Evolutionary conservation across 2,888 invertebrate species (phyloP), one percentile per base, ranked within the genome.

Genomic region (Agapostemon virescens): DNA sequence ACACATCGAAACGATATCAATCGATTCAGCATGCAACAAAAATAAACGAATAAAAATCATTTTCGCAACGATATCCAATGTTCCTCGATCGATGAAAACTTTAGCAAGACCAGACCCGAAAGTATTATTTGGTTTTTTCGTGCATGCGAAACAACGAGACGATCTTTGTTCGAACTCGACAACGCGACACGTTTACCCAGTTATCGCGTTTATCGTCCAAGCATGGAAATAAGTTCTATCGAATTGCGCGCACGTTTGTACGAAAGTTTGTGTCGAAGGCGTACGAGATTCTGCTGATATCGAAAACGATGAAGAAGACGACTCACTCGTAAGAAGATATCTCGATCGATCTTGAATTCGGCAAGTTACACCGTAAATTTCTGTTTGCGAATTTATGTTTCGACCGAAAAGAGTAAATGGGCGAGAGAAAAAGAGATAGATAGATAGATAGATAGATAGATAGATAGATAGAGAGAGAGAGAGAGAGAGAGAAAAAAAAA

Each of bases 181-280:
- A 67, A 63, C n/a, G 23, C 52, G 4, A 36, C 52, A n/a, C 6
- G 38, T 38, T 82, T 69, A 49, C 40, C 73, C n/a, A n/a, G 67
- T 17, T 38, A 73, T 82, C 36, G 81, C 85, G 84, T 86, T 88
- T 86, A 89, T 84, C 87, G 72, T 85, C 79, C 74, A 84, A 86
- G 87, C 89, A 89, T 90, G 88, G 87, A 89, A 90, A 89, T 86
- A 89, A 88, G 88, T 86, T 78, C 78, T 77, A 80, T 83, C 55
- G 70, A 23, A 67, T 70, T 68, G 66, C 58, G 66, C 58, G n/a
- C 71, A 55, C 61, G 61, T 74, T 69, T 76, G 52, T 74, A 67
- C 36, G 69, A 49, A 64, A 71, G 26, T 55, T 72, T 73, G 33
- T 61, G 61, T 68, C 61, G 20, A 38, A 70, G 38, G 52, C 40